These are phyloP conservation scores for Propithecus deckenii DNA, from an alignment of 2,797 vertebrate species.

Conservation along the genomic window DNA sequence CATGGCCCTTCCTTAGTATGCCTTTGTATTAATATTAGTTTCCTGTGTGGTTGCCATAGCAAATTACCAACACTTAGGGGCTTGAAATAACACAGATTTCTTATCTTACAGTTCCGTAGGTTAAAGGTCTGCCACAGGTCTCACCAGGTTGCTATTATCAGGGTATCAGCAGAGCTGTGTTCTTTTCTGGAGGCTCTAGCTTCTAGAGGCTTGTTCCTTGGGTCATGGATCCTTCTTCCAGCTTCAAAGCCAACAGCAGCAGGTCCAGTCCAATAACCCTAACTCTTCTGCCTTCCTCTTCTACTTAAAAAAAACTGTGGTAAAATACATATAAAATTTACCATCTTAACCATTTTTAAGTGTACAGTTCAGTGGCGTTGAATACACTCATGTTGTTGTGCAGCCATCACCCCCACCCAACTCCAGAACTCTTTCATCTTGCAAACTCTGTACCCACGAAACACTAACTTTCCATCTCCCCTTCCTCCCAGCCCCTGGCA, in stretches of 20 bases:
- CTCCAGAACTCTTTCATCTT: not conserved
- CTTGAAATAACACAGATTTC: not conserved
- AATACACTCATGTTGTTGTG: too few relatives aligned
- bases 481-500: not conserved
- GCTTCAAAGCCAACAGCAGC: not conserved
- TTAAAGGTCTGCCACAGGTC: not conserved
- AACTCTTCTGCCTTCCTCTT: not conserved
- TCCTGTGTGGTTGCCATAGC: not conserved
- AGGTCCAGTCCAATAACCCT: not conserved
- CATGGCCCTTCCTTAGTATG: too few relatives aligned
- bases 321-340: not conserved
- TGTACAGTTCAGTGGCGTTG: not conserved
- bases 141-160: not conserved
- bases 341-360: not conserved
- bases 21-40: not conserved
- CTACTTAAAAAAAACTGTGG: not conserved
- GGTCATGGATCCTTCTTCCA: not conserved
- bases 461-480: not conserved
- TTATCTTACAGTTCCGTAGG: not conserved
- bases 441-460: not conserved
- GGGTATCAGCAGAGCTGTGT: not conserved
- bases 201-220: not conserved
- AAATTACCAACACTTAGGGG: not conserved
- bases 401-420: not conserved
- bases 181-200: not conserved